A percentile compares a stretch with the other conserved stretches of the same genome.
phyloP scores from a whole-genome alignment of 2,797 vertebrate genomes.

The Pterois miles region DNA sequence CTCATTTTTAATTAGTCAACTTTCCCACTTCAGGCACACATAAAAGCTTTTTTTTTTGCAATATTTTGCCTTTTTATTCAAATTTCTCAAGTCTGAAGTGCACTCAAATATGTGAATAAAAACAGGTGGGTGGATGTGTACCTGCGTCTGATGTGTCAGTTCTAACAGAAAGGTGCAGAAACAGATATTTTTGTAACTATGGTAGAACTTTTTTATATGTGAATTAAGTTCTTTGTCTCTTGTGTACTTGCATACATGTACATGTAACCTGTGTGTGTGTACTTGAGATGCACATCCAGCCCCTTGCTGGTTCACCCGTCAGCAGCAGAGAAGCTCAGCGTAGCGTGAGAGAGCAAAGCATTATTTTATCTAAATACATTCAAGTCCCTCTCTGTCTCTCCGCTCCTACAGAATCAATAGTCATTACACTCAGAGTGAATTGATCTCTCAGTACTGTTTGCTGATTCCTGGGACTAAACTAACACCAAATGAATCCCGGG shows the following conservation, averaged over 20 bases:
- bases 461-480: slow-evolving; percentile 72
- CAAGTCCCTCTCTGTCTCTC: slow-evolving; percentile 63
- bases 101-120: neutral
- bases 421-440: slow-evolving; percentile 75
- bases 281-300: slow-evolving; percentile 53
- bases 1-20: neutral
- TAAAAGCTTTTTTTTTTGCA: neutral
- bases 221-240: neutral
- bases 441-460: slow-evolving; percentile 74
- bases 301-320: slow-evolving; percentile 20
- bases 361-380: slow-evolving; percentile 80
- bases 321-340: slow-evolving; percentile 28
- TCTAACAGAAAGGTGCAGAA: neutral
- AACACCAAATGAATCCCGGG: slow-evolving; percentile 66
- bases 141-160: neutral
- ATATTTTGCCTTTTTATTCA: neutral
- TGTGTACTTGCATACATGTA: neutral
- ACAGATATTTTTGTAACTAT: neutral
- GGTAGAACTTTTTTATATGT: neutral
- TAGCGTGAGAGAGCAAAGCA: slow-evolving; percentile 61
- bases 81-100: neutral
- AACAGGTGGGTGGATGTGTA: neutral
- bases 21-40: neutral
- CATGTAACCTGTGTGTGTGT: neutral
- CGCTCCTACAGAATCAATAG: slow-evolving; percentile 75